phyloP scores from a whole-genome alignment of 2,888 invertebrate genomes.

The Cynaeus angustus region DNA sequence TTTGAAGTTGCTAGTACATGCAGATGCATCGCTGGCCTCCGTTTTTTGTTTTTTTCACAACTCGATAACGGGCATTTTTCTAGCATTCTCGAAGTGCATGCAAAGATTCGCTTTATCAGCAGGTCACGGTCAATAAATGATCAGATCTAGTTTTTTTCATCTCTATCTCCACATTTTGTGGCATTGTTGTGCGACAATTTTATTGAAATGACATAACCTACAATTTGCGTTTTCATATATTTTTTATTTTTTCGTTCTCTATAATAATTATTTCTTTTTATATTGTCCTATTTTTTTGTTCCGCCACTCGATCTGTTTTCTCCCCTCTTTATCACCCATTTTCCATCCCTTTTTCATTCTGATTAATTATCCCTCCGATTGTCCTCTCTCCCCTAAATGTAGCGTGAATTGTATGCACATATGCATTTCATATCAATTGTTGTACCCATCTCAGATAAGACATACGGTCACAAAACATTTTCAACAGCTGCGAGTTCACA shows the following conservation, averaged over 20 bases:
- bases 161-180: too few relatives aligned
- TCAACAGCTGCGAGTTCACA: conserved; percentile 18
- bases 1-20: too few relatives aligned
- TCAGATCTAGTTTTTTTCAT: too few relatives aligned
- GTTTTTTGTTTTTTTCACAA: too few relatives aligned
- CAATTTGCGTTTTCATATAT: too few relatives aligned
- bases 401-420: conserved; percentile 18
- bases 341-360: conserved; percentile 9
- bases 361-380: conserved; percentile 10
- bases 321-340: not conserved
- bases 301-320: not conserved
- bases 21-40: too few relatives aligned
- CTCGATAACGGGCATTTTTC: not conserved
- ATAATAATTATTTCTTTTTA: too few relatives aligned
- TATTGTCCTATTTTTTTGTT: not conserved
- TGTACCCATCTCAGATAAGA: conserved; percentile 21
- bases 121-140: not conserved
- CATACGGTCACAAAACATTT: conserved; percentile 20
- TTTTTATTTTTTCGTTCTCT: too few relatives aligned
- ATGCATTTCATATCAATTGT: conserved; percentile 12
- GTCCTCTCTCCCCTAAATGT: conserved; percentile 5
- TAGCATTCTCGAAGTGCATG: not conserved
- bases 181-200: too few relatives aligned
- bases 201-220: too few relatives aligned
- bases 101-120: not conserved